A percentile compares a stretch with the other conserved stretches of the same genome.
Evolutionary conservation across 2,113 vertebrate genomes (phyloP).

Genomic region (Sminthopsis crassicaudata): DNA sequence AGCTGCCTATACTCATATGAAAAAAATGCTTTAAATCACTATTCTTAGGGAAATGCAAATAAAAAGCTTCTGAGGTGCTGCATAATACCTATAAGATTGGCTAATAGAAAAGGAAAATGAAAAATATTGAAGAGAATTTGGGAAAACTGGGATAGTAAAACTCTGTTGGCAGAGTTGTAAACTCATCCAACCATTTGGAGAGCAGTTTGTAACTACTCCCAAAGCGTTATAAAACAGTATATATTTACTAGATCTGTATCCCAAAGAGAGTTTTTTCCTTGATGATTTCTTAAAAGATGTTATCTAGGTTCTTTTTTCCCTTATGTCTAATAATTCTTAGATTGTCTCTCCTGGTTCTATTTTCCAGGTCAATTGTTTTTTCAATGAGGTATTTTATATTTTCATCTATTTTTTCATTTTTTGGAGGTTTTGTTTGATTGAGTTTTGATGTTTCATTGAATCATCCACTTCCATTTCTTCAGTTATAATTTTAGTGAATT

Average conservation of each 20-base stretch:
- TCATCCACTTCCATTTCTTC: too few species aligned
- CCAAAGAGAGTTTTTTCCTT: neutral
- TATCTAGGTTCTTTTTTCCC: too few species aligned
- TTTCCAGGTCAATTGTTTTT: too few species aligned
- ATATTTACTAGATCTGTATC: neutral
- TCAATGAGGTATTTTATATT: too few species aligned
- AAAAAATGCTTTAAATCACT: neutral
- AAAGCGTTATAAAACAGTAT: neutral
- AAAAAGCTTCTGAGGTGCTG: neutral
- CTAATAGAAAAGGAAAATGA: neutral
- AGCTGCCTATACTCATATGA: neutral
- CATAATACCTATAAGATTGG: neutral
- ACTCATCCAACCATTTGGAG: neutral
- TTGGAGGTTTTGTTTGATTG: too few species aligned
- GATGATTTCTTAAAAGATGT: too few species aligned
- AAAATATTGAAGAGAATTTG: neutral
- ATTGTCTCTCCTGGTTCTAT: too few species aligned
- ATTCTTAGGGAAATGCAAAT: neutral
- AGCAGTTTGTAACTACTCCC: neutral
- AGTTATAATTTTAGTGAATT: too few species aligned
- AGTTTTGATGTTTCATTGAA: too few species aligned
- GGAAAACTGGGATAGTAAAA: neutral
- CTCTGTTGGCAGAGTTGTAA: neutral
- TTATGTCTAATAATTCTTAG: too few species aligned
- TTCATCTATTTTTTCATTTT: too few species aligned